Evolutionary conservation across 2,797 vertebrate species (phyloP), one percentile per base, ranked within the genome.

Genomic region (Taeniopygia guttata): DNA sequence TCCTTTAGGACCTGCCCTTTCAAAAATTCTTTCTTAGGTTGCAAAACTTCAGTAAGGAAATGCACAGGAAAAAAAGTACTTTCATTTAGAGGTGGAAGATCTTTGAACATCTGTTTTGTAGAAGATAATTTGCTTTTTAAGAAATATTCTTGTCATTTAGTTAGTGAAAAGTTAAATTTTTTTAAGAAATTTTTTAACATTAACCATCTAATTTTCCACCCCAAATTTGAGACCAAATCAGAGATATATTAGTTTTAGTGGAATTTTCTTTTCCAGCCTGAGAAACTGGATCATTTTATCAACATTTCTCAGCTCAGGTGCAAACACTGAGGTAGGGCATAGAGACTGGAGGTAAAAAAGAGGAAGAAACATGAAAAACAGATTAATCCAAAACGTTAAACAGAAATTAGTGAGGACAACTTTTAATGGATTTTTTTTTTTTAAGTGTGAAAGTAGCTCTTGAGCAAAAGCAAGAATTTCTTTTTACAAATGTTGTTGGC

Each of bases 1-100:
- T 2, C 11, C 11, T 76, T 84, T 69, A 42, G 30, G n/a, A 54
- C 14, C 2, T n/a, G 4, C 1, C 0, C 0, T 42, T 48, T 34
- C 13, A 1, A 16, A 21, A 27, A 29, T 4, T 40, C 6, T 84
- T 84, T 76, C 16, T 66, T 21, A 43, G 4, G 18, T 30, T 2
- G 1, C 16, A 49, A 43, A 38, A 63, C 22, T 25, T 48, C 22
- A 34, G 4, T 21, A 13, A 49, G 25, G 29, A 68, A 77, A 58
- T 38, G n/a, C 7, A 32, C 13, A 72, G 34, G 19, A 54, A 45
- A 64, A 5, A 1, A 55, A 85, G 27, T 2, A 5, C 1, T 78
- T 83, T 8, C 3, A 25, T 60, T 84, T 34, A 4, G 3, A 64
- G 11, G 17, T 17, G 7, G n/a, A 64, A 73, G 10, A 0, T 15